These are phyloP conservation scores for Meganola albula DNA, from an alignment of 2,888 invertebrate species.

Conservation along the genomic window DNA sequence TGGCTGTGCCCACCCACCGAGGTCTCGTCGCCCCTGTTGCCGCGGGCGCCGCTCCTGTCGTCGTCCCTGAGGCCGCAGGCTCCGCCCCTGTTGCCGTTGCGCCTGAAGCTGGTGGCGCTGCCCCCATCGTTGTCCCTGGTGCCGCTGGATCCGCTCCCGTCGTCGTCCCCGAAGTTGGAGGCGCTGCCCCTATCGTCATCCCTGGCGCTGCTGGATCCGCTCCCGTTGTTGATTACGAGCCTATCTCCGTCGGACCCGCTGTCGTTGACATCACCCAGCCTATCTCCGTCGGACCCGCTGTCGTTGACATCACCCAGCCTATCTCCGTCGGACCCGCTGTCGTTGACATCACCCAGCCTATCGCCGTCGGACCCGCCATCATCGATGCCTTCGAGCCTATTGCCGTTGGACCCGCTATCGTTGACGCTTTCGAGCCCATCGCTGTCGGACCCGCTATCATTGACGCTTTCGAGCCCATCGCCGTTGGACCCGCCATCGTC, in stretches of 20 bases:
- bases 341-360: conserved; percentile 1
- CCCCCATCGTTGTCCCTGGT: conserved; percentile 3
- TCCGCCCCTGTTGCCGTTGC: neutral
- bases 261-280: conserved; percentile 10
- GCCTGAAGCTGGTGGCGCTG: neutral
- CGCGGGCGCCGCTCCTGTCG: conserved; percentile 1
- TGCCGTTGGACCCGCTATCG: conserved; percentile 1
- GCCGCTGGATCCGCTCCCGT: conserved; percentile 9
- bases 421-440: neutral
- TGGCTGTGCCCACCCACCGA: conserved; percentile 1
- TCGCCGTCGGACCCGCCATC: conserved; percentile 12
- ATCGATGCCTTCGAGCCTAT: conserved; percentile 11
- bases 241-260: conserved; percentile 12
- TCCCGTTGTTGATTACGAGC: conserved; percentile 1
- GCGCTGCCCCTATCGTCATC: neutral
- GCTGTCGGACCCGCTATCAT: conserved; percentile 25
- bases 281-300: conserved; percentile 15
- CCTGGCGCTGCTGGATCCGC: neutral
- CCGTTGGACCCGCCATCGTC: conserved; percentile 4
- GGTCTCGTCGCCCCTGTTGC: conserved; percentile 4
- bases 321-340: conserved; percentile 6
- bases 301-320: conserved; percentile 13
- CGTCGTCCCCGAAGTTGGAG: conserved; percentile 6
- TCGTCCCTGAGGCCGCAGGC: conserved; percentile 1
- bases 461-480: conserved; percentile 5